Evolutionary conservation across 2,888 invertebrate genomes (phyloP), one percentile per base, ranked within the genome.

Genomic region (Parnassius mnemosyne): DNA sequence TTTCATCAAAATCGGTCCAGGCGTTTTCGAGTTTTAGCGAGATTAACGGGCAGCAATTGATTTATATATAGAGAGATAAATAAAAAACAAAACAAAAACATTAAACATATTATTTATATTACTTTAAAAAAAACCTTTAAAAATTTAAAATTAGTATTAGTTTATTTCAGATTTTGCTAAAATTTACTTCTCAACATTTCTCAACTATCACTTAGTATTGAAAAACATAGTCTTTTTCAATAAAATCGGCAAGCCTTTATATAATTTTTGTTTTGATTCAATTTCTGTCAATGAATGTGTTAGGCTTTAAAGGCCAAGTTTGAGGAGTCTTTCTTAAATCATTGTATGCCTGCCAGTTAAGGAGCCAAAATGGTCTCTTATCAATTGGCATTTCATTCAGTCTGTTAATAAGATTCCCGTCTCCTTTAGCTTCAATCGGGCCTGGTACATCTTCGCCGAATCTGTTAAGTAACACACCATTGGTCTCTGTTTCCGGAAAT

Each of bases 361-460:
- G 66, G 61, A 92, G 93, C 95, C 95, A 95, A 77, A 94, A 95
- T 0, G 95, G 95, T 71, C 92, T 90, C 49, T 93, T 88, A 50
- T 95, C 94, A 49, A 85, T 75, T 0, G 95, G 95, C 89, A 94
- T 86, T 13, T 84, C 77, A 66, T 91, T 92, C 10, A 95, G 77
- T 63, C 92, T 82, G 63, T 94, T 88, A 0, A 94, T 85, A n/a
- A 93, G 79, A 20, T 89, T 81, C 25, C 74, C 77, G 70, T 95
- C 94, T 10, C 93, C 93, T 62, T 87, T 81, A 0, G 94, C 94
- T 73, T 94, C 94, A 9, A 93, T 84, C 0, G 95, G 95, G 34
- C 93, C 76, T 34, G 73, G 72, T 54, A 74, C 80, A 46, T 78
- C 78, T 67, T 85, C 92, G 0, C 92, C 93, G 34, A 94, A 87